Conservation (phyloP, 2,888 invertebrate genomes). For the Lasioglossum figueresi region DNA sequence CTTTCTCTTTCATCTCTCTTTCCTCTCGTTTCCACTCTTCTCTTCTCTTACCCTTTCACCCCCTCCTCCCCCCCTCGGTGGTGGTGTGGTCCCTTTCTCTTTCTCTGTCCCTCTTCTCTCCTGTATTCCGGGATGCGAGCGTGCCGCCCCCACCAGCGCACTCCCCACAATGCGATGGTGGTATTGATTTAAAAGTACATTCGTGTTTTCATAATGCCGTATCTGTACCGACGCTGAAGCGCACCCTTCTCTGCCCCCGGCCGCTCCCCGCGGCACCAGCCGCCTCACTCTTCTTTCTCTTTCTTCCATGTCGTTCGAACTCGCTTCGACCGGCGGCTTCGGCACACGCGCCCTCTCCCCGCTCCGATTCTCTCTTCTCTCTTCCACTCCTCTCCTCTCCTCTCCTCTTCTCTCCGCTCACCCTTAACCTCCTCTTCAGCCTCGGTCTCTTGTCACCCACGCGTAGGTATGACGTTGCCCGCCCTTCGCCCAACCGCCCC, state of each 20-base stretch:
- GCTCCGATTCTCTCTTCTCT: conserved; percentile 13
- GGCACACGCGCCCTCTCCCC: conserved; percentile 12
- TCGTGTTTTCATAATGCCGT: conserved; percentile 84
- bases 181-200: conserved; percentile 84
- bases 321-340: not conserved
- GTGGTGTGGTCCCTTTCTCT: conserved; percentile 40
- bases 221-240: conserved; percentile 83
- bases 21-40: conserved; percentile 20
- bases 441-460: conserved; percentile 60
- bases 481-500: conserved; percentile 42
- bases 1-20: conserved; percentile 50
- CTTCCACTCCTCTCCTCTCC: not conserved
- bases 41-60: conserved; percentile 45
- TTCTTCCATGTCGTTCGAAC: not conserved
- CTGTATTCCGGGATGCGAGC: conserved; percentile 75
- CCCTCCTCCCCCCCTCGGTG: conserved; percentile 20
- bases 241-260: conserved; percentile 64
- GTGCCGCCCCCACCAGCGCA: conserved; percentile 74
- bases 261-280: conserved; percentile 18
- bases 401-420: conserved; percentile 27
- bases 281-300: conserved; percentile 23
- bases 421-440: conserved; percentile 65
- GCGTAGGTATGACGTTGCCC: conserved; percentile 57
- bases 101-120: conserved; percentile 43
- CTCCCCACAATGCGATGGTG: conserved; percentile 84